Evolutionary conservation across 2,888 invertebrate genomes (phyloP).

Genomic region (Drosophila vallismaia): DNA sequence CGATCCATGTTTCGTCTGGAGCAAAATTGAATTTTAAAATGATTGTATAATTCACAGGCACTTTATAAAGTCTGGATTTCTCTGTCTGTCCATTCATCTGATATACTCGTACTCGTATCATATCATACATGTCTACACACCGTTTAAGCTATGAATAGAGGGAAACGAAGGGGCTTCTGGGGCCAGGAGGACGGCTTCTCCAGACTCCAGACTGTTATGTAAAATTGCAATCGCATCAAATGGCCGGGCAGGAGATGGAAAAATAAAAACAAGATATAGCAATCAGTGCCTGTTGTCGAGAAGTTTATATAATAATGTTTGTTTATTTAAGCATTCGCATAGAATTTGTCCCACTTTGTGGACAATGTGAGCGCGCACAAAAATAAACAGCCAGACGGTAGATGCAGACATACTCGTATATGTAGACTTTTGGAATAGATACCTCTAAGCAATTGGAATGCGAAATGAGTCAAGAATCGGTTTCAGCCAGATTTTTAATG

Average conservation of each 20-base stretch:
- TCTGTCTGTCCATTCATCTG: slow-evolving; percentile 45
- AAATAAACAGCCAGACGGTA: slow-evolving; percentile 54
- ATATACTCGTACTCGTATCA: slow-evolving; percentile 24
- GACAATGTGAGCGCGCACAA: slow-evolving; percentile 41
- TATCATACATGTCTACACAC: slow-evolving; percentile 55
- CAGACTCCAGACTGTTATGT: slow-evolving; percentile 73
- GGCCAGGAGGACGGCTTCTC: slow-evolving; percentile 9
- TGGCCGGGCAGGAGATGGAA: slow-evolving; percentile 27
- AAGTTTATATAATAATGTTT: slow-evolving; percentile 76
- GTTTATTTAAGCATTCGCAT: slow-evolving; percentile 72
- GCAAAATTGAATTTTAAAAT: slow-evolving; percentile 78
- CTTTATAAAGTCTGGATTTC: slow-evolving; percentile 72
- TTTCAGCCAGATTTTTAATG: slow-evolving; percentile 19
- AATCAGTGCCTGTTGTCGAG: slow-evolving; percentile 56
- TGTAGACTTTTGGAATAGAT: slow-evolving; percentile 14
- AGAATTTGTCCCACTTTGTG: slow-evolving; percentile 77
- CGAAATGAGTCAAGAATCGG: slow-evolving; percentile 67
- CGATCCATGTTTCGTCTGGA: slow-evolving; percentile 61
- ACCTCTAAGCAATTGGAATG: slow-evolving; percentile 55
- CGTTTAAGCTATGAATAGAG: slow-evolving; percentile 61
- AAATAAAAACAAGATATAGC: slow-evolving; percentile 24
- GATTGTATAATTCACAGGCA: slow-evolving; percentile 78
- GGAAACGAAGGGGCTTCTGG: not conserved
- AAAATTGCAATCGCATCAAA: slow-evolving; percentile 77
- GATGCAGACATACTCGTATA: slow-evolving; percentile 33